Percentiles rank a stretch among this genome's conserved stretches.
Evolutionary conservation across 1,140 invertebrate species (phyloP).

Genomic region (Sitophilus oryzae): DNA sequence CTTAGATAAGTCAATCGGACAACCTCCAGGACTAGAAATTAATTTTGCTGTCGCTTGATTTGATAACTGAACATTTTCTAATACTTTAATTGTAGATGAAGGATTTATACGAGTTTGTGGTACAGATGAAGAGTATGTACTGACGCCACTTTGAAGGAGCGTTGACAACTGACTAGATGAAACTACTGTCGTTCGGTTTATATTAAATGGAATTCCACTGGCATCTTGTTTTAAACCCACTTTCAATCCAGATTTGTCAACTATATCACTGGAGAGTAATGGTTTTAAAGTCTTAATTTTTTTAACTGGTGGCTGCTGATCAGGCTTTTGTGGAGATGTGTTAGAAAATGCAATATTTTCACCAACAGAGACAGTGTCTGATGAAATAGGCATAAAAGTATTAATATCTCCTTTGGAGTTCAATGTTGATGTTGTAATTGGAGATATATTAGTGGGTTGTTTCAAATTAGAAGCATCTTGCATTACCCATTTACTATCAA

Average conservation of each 20-base stretch:
- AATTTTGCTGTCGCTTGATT: constrained; percentile 29
- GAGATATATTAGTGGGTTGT: too few relatives aligned
- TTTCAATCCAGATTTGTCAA: background rate
- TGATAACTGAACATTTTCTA: constrained; percentile 37
- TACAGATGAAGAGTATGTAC: constrained; percentile 23
- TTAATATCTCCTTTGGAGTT: too few relatives aligned
- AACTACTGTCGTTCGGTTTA: constrained; percentile 22
- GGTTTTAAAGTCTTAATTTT: constrained; percentile 33
- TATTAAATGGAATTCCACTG: constrained; percentile 14
- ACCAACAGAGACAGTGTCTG: background rate
- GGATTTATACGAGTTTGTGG: constrained; percentile 16
- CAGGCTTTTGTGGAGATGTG: background rate
- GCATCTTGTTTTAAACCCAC: background rate
- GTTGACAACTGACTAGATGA: constrained; percentile 26
- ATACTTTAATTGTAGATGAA: constrained; percentile 34
- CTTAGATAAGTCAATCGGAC: constrained; percentile 35
- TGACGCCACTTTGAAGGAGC: constrained; percentile 30
- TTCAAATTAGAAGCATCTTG: constrained; percentile 41
- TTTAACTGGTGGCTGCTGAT: constrained; percentile 2
- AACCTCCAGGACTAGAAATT: constrained; percentile 27
- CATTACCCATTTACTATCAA: constrained; percentile 40
- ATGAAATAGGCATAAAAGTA: too few relatives aligned
- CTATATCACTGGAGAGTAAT: constrained; percentile 5
- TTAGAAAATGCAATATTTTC: constrained; percentile 3
- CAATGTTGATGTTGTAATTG: constrained; percentile 35